Conservation (phyloP, 2,888 invertebrate genomes). For the Augochlorella aurata region DNA sequence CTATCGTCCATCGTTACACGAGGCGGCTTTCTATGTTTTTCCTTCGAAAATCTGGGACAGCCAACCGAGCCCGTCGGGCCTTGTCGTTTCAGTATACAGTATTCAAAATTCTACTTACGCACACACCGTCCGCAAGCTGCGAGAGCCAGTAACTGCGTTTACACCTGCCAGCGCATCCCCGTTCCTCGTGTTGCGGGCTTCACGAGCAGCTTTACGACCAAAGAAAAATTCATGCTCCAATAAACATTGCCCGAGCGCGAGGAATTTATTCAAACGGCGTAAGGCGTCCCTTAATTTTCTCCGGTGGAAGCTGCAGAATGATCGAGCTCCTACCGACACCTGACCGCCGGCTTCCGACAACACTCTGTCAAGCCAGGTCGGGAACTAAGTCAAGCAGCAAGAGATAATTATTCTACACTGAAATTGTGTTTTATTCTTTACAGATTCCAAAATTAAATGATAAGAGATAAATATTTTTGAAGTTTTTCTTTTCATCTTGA, state of each 20-base stretch:
- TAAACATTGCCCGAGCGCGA: background rate
- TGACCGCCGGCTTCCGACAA: too few species aligned
- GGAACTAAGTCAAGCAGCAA: too few species aligned
- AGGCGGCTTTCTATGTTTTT: conserved; percentile 5
- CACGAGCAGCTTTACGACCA: background rate
- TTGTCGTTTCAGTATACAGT: conserved; percentile 33
- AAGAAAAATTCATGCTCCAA: background rate
- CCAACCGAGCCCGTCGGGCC: conserved; percentile 16
- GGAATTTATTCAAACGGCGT: background rate
- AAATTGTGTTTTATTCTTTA: too few species aligned
- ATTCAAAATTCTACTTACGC: conserved; percentile 65
- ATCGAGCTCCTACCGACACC: background rate
- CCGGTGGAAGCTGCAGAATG: background rate
- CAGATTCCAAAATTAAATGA: too few species aligned
- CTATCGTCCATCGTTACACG: background rate
- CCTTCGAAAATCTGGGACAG: conserved; percentile 33
- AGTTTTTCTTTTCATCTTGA: too few species aligned
- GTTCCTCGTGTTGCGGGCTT: too few species aligned
- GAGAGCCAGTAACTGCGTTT: background rate
- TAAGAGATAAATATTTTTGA: too few species aligned
- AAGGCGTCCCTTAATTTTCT: background rate
- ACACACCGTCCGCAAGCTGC: background rate
- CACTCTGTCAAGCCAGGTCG: too few species aligned
- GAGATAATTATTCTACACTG: too few species aligned
- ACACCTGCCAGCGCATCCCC: background rate